Evolutionary conservation across 2,888 invertebrate genomes (phyloP), one percentile per base, ranked within the genome.

Genomic region (Smittia sp.): DNA sequence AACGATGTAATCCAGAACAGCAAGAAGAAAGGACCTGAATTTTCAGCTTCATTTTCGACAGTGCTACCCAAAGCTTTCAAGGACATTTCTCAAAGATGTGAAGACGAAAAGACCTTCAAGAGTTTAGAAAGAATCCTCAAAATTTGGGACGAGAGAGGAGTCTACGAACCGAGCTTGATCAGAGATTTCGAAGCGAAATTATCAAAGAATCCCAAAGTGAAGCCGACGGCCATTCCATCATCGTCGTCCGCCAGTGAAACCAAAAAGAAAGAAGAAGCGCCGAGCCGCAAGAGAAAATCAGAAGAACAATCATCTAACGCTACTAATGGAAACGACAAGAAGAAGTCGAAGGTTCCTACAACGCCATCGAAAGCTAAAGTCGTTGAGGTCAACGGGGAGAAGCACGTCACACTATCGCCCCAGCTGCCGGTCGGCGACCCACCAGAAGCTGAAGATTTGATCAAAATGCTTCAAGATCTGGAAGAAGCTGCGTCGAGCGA

Each of bases 1-100:
- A 99, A 99, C 85, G 99, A 99, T 86, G 97, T 99, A 32, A 96
- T 99, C 78, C 99, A 99, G 81, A 99, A 98, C 79, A 95, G 97
- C 80, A 93, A 94, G 81, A 98, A 97, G 82, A 98, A 98, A 82
- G 97, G 96, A 0, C 96, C 96, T 0, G 97, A 98, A 81, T 98
- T 91, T 83, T 93, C 93, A 11, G 62, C 38, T n/a, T 62, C 32
- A 7, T 62, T 72, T 39, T 9, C 27, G 7, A n/a, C 86, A 74
- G 88, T 92, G 9, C 82, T 98, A 68, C 88, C 88, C 72, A 93
- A 91, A 78, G 92, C 94, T 0, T 94, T 96, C 79, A 88, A 91
- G 75, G 90, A 93, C 77, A 92, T 96, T 85, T 90, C 91, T 1
- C 85, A 86, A 76, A 86, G 90, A 76, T 85, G 84, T 75, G 84